Evolutionary conservation across 2,113 vertebrate species (phyloP).

Genomic region (Gallinago media): DNA sequence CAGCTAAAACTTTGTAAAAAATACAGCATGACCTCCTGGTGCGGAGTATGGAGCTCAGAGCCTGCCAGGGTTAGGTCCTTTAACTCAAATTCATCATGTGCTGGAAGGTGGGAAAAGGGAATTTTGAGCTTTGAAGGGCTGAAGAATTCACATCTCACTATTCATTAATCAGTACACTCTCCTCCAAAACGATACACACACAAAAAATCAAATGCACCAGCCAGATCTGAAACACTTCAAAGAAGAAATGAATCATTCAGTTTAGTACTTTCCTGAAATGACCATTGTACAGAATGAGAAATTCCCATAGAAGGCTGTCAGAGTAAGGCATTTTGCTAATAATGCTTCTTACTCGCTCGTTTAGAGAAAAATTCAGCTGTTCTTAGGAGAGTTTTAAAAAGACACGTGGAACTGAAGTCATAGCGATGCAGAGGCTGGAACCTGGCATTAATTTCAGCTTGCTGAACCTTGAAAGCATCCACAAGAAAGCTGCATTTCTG

Average conservation of each 20-base stretch:
- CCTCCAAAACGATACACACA: background rate
- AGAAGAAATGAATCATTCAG: background rate
- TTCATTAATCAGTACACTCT: background rate
- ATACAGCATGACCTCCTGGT: background rate
- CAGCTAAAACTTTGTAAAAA: background rate
- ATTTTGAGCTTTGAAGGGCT: background rate
- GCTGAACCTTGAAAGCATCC: constrained; percentile 38
- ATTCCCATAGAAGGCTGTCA: background rate
- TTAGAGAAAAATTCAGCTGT: constrained; percentile 46
- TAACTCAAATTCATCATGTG: background rate
- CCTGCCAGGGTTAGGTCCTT: background rate
- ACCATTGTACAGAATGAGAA: background rate
- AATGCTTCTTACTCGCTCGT: constrained; percentile 1
- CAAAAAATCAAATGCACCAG: background rate
- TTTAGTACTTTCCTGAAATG: background rate
- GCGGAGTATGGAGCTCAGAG: background rate
- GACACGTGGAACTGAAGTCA: constrained; percentile 36
- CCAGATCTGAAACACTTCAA: background rate
- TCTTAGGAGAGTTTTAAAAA: constrained; percentile 29
- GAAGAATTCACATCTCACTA: background rate
- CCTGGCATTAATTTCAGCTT: constrained; percentile 48
- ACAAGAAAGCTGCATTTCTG: constrained; percentile 32
- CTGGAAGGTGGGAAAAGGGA: background rate
- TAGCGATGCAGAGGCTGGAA: constrained; percentile 44
- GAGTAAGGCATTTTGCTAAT: constrained; percentile 2